These are phyloP conservation scores for Anthonomus grandis DNA, from an alignment of 1,140 invertebrate species.

Conservation along the genomic window DNA sequence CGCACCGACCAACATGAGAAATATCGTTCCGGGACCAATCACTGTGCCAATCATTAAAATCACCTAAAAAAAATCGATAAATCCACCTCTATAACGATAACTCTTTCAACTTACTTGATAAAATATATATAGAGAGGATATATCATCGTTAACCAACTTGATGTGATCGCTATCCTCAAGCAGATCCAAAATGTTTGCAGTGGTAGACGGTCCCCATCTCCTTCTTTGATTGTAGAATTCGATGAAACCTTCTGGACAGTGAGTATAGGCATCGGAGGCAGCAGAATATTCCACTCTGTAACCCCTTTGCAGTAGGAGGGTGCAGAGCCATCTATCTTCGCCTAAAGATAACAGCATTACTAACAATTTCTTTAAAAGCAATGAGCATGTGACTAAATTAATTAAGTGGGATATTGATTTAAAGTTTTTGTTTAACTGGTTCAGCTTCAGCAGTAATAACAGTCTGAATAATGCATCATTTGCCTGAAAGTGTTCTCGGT, in stretches of 20 bases:
- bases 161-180: constrained; percentile 70
- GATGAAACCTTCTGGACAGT: constrained; percentile 81
- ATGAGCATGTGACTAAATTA: too few relatives aligned
- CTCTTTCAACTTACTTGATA: constrained; percentile 64
- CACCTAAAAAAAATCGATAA: constrained; percentile 19
- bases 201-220: constrained; percentile 86
- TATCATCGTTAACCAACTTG: constrained; percentile 79
- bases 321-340: constrained; percentile 86
- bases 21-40: constrained; percentile 80
- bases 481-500: too few relatives aligned
- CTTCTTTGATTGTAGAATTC: constrained; percentile 87
- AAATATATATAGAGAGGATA: constrained; percentile 76
- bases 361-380: too few relatives aligned
- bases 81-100: not conserved
- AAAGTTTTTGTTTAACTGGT: too few relatives aligned
- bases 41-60: constrained; percentile 69
- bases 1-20: constrained; percentile 87
- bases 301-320: constrained; percentile 79
- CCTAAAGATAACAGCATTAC: constrained; percentile 43
- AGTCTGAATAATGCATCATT: too few relatives aligned
- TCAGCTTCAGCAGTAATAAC: too few relatives aligned
- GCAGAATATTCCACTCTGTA: constrained; percentile 89
- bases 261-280: constrained; percentile 88
- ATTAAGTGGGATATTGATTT: too few relatives aligned
- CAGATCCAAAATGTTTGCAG: constrained; percentile 84